Base-by-base conservation (phyloP, 2,113 vertebrate genomes). In the Agapornis roseicollis region DNA sequence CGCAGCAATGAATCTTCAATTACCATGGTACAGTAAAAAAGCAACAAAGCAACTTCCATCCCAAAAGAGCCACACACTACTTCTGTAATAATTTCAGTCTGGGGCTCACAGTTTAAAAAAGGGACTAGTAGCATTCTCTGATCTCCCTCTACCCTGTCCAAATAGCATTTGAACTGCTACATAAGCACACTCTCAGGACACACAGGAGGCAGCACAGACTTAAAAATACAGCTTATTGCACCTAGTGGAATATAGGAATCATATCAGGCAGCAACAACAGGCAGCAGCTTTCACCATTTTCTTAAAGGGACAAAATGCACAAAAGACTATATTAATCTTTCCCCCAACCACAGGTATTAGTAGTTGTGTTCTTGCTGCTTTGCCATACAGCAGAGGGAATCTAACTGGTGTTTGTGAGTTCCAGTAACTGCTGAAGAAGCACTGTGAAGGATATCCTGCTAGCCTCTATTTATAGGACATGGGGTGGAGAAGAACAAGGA, bases 381-480 rank as follows among this genome's bases (percentile, higher is more conserved):
- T 72, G 10, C 71, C 1, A 7, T 19, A 46, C 10, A 60, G 22
- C 52, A 49, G 6, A 69, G 28, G 29, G 23, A 80, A 84, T 29
- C 66, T 74, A 86, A 55, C 17, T 31, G 44, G 64, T 35, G 47
- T 65, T 63, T 41, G 23, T 2, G 29, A 91, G 64, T 74, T 88
- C 23, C 79, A 66, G 79, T 2, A 58, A 68, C 31, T 80, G 85
- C 64, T 56, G 42, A 33, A 83, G 71, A 80, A 52, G 35, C n/a
- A 46, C 39, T 9, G 39, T 18, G 31, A 96, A 96, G 92, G 91
- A 94, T 74, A 85, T 94, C 94, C 90, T 88, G 93, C 80, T 39
- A 37, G 46, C 16, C 47, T 74, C 95, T 95, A 93, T 93, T 93
- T 94, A 94, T 93, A 95, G 85, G 55, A 60, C 27, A n/a, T 24